Conservation (phyloP, 2,113 vertebrate species). For the Carollia perspicillata region DNA sequence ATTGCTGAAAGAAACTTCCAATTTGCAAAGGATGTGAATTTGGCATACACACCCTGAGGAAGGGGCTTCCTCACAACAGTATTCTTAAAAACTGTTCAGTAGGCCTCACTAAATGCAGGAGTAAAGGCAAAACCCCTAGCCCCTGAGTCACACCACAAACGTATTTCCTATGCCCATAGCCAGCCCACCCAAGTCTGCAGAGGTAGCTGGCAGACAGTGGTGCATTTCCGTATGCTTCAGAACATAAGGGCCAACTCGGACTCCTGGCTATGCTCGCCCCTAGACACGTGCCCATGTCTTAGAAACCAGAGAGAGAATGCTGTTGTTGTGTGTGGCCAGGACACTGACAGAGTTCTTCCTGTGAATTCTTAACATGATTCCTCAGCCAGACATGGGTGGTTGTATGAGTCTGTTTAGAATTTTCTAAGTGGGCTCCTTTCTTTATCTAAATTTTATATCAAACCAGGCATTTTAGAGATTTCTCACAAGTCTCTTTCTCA, state of each 20-base stretch:
- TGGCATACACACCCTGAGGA: not conserved
- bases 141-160: conserved; percentile 42
- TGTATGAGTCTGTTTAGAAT: not conserved
- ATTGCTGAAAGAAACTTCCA: not conserved
- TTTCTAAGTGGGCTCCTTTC: not conserved
- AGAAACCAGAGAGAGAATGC: not conserved
- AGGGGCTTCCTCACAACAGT: not conserved
- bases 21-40: not conserved
- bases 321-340: not conserved
- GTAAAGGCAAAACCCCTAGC: not conserved
- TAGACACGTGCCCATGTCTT: not conserved
- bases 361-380: not conserved
- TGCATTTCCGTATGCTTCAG: conserved; percentile 33
- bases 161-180: conserved; percentile 44
- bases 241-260: not conserved
- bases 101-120: not conserved
- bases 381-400: not conserved
- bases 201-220: conserved; percentile 16
- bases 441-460: not conserved
- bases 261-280: not conserved
- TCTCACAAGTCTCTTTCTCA: not conserved
- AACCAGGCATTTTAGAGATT: not conserved
- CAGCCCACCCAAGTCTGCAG: conserved; percentile 45
- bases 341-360: not conserved
- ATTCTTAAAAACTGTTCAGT: not conserved